Evolutionary conservation across 2,797 vertebrate species (phyloP).

Genomic region (Capromys pilorides): DNA sequence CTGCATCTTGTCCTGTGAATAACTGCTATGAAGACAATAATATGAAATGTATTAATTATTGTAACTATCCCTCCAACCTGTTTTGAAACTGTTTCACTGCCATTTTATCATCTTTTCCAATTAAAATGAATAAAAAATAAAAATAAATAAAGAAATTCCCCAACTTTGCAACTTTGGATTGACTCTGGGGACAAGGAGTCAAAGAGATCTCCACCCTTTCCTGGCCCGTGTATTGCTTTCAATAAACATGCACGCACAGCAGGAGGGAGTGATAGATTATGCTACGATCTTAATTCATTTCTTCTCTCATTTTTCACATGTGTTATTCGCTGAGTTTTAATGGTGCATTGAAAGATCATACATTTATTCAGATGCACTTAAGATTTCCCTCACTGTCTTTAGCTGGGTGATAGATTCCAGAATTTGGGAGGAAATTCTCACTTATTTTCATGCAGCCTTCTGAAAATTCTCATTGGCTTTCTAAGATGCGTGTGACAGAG

Average conservation of each 20-base stretch:
- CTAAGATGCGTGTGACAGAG: conserved; percentile 92
- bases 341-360: not conserved
- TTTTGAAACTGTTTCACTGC: no score
- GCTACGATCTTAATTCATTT: not conserved
- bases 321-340: not conserved
- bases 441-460: conserved; percentile 89
- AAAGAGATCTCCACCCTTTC: not conserved
- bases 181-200: not conserved
- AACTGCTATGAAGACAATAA: no score
- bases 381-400: not conserved
- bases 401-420: not conserved
- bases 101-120: no score
- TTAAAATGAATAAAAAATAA: no score
- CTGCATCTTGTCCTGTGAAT: no score
- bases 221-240: not conserved
- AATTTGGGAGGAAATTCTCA: conserved; percentile 85
- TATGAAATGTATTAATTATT: no score
- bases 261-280: not conserved
- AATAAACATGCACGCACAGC: not conserved
- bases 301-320: not conserved
- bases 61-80: no score
- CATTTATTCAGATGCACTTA: not conserved
- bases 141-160: not conserved
- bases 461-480: conserved; percentile 94
- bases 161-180: not conserved